These are phyloP conservation scores for Ciconia stormi DNA, from an alignment of 2,113 vertebrate species.

Conservation along the genomic window DNA sequence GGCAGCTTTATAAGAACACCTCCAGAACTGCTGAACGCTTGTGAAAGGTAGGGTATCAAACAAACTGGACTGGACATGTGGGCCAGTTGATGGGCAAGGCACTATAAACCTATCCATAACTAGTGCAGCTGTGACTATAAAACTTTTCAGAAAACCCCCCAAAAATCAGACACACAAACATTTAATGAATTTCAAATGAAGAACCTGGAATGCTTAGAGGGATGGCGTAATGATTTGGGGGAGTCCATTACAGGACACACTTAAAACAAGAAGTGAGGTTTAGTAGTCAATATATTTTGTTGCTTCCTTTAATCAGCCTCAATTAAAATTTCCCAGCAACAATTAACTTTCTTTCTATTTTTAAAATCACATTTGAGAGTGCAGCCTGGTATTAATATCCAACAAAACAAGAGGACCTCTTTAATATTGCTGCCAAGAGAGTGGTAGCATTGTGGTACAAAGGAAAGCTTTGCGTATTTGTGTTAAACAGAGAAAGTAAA, in stretches of 20 bases:
- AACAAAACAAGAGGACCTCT: background rate
- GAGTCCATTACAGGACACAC: conserved; percentile 33
- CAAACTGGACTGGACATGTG: conserved; percentile 79
- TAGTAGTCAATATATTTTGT: conserved; percentile 54
- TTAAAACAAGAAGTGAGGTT: conserved; percentile 66
- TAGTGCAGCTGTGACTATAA: conserved; percentile 85
- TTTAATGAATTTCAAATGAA: conserved; percentile 73
- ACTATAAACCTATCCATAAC: conserved; percentile 80
- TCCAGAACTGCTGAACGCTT: conserved; percentile 75
- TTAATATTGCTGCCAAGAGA: conserved; percentile 44
- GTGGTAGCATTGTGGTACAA: conserved; percentile 50
- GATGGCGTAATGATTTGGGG: background rate
- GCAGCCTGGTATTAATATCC: conserved; percentile 31
- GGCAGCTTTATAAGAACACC: conserved; percentile 80
- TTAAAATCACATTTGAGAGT: conserved; percentile 52
- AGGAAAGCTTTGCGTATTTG: conserved; percentile 1
- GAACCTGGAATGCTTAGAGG: conserved; percentile 44
- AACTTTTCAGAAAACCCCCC: conserved; percentile 68
- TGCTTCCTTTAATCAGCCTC: conserved; percentile 66
- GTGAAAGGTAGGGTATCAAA: conserved; percentile 80
- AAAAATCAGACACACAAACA: conserved; percentile 76
- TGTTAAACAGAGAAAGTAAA: conserved; percentile 14
- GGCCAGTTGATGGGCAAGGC: conserved; percentile 71
- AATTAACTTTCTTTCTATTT: conserved; percentile 58
- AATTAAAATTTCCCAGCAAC: conserved; percentile 61